These are phyloP conservation scores for Rotaria sp. DNA, from an alignment of 2,888 invertebrate species.

Conservation along the genomic window DNA sequence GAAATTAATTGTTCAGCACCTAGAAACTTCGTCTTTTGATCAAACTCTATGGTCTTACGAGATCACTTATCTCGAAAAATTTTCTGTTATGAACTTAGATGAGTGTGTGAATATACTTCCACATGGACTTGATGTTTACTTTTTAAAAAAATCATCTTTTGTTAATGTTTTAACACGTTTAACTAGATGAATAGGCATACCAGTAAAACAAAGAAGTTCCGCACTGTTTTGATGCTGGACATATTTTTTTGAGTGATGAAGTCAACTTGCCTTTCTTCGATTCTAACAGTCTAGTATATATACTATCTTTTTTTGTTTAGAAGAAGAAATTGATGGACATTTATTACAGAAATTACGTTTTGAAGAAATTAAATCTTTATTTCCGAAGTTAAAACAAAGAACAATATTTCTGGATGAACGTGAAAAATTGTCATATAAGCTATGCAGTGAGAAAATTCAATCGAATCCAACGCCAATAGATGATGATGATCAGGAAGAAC, in stretches of 20 bases:
- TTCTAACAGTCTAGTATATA: too few species aligned
- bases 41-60: neutral
- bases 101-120: neutral
- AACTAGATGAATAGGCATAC: neutral
- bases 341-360: neutral
- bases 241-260: too few species aligned
- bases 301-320: too few species aligned
- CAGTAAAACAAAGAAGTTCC: too few species aligned
- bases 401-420: neutral
- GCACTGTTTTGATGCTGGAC: too few species aligned
- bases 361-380: neutral
- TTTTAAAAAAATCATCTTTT: neutral
- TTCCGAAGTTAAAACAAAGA: neutral
- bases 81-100: neutral
- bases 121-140: neutral
- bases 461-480: neutral
- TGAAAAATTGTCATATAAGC: neutral
- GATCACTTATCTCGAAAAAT: neutral
- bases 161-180: neutral
- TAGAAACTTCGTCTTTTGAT: neutral
- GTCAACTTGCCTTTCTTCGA: too few species aligned
- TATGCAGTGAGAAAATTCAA: neutral
- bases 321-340: neutral
- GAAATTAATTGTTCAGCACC: neutral
- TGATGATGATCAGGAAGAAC: neutral